These are phyloP conservation scores for Agriopis aurantiaria DNA, from an alignment of 2,888 invertebrate genomes.

Conservation along the genomic window DNA sequence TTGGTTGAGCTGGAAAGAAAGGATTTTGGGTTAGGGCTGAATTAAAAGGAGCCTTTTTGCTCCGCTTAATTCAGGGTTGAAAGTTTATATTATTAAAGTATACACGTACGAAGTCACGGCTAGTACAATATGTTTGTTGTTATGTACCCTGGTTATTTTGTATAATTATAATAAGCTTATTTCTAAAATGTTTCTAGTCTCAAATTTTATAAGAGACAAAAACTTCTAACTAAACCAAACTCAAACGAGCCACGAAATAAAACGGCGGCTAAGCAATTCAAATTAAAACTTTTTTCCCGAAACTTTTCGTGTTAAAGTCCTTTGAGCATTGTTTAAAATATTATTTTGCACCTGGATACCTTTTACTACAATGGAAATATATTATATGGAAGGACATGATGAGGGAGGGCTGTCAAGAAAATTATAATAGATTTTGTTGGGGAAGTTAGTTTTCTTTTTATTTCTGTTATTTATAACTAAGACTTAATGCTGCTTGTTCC, in stretches of 20 bases:
- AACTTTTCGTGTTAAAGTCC: conserved; percentile 44
- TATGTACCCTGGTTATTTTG: no score
- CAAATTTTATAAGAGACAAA: background rate
- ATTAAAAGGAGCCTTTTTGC: no score
- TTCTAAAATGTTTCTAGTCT: background rate
- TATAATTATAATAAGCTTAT: background rate
- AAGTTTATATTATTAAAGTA: no score
- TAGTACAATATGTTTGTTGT: no score
- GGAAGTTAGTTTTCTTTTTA: background rate
- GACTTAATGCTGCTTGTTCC: background rate
- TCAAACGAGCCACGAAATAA: conserved; percentile 37
- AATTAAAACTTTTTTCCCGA: conserved; percentile 49
- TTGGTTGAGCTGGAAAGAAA: no score
- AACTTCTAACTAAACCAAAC: conserved; percentile 3
- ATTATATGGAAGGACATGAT: conserved; percentile 45
- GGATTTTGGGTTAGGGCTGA: no score
- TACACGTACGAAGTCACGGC: no score
- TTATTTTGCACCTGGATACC: conserved; percentile 51
- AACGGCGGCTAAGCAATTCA: conserved; percentile 46
- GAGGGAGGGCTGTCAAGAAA: conserved; percentile 39
- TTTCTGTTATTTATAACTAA: conserved; percentile 1
- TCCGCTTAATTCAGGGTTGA: no score
- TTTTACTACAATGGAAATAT: conserved; percentile 36
- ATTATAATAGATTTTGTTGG: conserved; percentile 11
- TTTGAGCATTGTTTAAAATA: conserved; percentile 48